Evolutionary conservation across 2,113 vertebrate species (phyloP), one percentile per base, ranked within the genome.

Genomic region (Penelope pileata): DNA sequence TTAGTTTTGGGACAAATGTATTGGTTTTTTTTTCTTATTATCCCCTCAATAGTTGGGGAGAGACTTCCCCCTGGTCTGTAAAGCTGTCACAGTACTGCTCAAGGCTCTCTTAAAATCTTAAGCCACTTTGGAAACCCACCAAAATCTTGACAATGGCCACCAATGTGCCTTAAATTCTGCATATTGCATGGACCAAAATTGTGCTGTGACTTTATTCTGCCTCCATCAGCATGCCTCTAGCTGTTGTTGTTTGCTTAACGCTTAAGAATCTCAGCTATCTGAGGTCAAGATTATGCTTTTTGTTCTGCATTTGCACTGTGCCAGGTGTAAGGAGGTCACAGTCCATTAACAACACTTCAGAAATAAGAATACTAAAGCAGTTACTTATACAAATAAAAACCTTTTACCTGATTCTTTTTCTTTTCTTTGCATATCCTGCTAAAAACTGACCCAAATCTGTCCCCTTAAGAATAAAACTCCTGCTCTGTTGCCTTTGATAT

Each of bases 261-360:
- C 32, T 80, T 54, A 86, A 77, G 76, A 50, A 91, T 93, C 68
- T 74, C 82, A 77, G 9, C 85, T 67, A 66, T 90, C 76, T 79
- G 72, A 88, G 76, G 63, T 54, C 54, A 90, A 69, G 42, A 88
- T 77, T 77, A 74, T 34, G 29, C 47, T 70, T 95, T 82, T 62
- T 73, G 45, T 83, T 77, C 85, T 83, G 45, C 1, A 0, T 90
- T 86, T 80, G 54, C 54, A 66, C 75, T 38, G 45, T 86, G 72
- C 72, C 90, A 90, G 88, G 86, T 91, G 75, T 86, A 96, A 91
- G 38, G 50, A 95, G 86, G 68, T 90, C 79, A 90, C 72, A 88
- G 72, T 45, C 75, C 79, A 86, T 94, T 78, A 95, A 67, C 24
- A 81, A 66, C 50, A 42, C 76, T 86, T 95, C 83, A 88, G 83